Evolutionary conservation across 1,140 invertebrate species (phyloP).

Genomic region (Coboldia fuscipes): DNA sequence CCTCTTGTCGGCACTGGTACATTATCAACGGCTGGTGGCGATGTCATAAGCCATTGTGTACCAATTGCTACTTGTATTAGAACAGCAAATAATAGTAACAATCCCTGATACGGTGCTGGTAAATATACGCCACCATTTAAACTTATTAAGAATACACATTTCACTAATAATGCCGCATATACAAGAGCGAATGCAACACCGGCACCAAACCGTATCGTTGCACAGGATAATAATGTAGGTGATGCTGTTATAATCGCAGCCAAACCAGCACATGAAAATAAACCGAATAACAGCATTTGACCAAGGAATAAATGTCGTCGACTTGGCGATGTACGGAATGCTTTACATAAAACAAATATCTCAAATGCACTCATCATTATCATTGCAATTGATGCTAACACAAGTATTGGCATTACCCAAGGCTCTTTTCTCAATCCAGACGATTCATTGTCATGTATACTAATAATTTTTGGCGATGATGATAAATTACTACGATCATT

Average conservation of each 20-base stretch:
- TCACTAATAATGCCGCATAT: slow-evolving; percentile 78
- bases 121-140: slow-evolving; percentile 79
- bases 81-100: slow-evolving; percentile 73
- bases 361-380: slow-evolving; percentile 64
- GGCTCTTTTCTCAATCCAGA: slow-evolving; percentile 39
- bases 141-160: slow-evolving; percentile 81
- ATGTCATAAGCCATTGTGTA: slow-evolving; percentile 60
- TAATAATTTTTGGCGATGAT: slow-evolving; percentile 15
- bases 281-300: slow-evolving; percentile 69
- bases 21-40: slow-evolving; percentile 38
- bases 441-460: slow-evolving; percentile 9
- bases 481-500: too few relatives aligned
- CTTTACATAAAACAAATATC: slow-evolving; percentile 74
- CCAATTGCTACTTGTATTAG: slow-evolving; percentile 77
- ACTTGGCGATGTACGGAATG: slow-evolving; percentile 59
- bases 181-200: slow-evolving; percentile 75
- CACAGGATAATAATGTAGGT: slow-evolving; percentile 61
- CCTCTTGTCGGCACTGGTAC: slow-evolving; percentile 11
- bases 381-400: slow-evolving; percentile 56
- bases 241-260: slow-evolving; percentile 58
- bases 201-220: slow-evolving; percentile 60
- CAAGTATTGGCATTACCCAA: slow-evolving; percentile 71
- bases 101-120: slow-evolving; percentile 76
- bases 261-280: slow-evolving; percentile 62
- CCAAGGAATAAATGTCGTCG: slow-evolving; percentile 75